Evolutionary conservation across 2,888 invertebrate genomes (phyloP), one percentile per base, ranked within the genome.

Genomic region (Chloroclystis v-ata): DNA sequence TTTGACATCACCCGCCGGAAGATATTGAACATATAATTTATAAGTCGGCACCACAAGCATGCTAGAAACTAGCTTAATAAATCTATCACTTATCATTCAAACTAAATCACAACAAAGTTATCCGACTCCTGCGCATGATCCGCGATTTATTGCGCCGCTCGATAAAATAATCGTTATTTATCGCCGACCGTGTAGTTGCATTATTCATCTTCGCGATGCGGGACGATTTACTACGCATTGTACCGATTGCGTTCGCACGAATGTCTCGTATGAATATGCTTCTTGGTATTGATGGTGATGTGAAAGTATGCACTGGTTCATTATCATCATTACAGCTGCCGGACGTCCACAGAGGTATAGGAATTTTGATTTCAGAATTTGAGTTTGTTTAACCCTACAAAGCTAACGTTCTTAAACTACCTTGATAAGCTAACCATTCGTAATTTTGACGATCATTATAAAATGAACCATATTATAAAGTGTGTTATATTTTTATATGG

Each of bases 121-220:
- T 60, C 61, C 59, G 63, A 47, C 44, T 47, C 54, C 43, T 32
- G 56, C 51, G 68, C 72, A 73, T 71, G 68, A 77, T 75, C 69
- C 67, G 61, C 65, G 69, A 82, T 82, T 79, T 83, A 83, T 83
- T 75, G 72, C 67, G 69, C 69, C 74, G 71, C 73, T 63, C 77
- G 80, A 83, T 82, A 82, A 83, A 82, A 84, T 82, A 83, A 83
- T 81, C 79, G 81, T 82, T 79, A 83, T 83, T 83, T 83, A 84
- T 81, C 73, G 75, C 67, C 44, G 54, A 69, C 66, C 80, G 79
- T 78, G 78, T 75, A 70, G 68, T 63, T 83, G 81, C 78, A 83
- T 83, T 79, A 83, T 84, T 84, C 82, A 84, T 82, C 56, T 63
- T 55, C 66, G 61, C 68, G 69, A 69, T 68, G 72, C 64, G 63